Percentiles rank a stretch among this genome's conserved stretches.
Evolutionary conservation across 2,113 vertebrate genomes (phyloP).

Genomic region (Ranitomeya imitator): DNA sequence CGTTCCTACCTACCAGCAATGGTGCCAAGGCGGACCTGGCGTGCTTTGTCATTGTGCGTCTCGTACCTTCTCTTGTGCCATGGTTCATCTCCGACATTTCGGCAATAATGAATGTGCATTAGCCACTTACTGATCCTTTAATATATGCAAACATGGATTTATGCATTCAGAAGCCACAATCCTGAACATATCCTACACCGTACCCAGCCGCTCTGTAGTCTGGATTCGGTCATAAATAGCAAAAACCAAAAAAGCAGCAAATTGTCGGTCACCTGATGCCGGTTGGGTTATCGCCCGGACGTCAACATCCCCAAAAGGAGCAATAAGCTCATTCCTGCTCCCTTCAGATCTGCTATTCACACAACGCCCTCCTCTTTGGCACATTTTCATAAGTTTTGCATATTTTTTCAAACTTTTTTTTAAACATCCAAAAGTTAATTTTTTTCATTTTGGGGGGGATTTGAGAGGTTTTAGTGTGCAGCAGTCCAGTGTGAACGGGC

Average conservation of each 20-base stretch:
- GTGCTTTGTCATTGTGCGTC: no score
- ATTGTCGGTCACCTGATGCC: not conserved
- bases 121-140: not conserved
- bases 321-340: not conserved
- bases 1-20: not conserved
- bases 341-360: not conserved
- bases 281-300: not conserved
- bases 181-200: not conserved
- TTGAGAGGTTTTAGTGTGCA: no score
- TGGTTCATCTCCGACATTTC: not conserved
- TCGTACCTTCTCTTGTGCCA: not conserved
- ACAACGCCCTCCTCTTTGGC: no score
- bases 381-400: no score
- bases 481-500: no score
- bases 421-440: no score
- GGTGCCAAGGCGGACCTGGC: not conserved
- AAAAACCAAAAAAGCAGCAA: not conserved
- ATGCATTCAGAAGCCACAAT: not conserved
- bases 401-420: no score
- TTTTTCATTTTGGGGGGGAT: accelerated
- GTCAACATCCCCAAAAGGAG: no score
- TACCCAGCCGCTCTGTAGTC: not conserved
- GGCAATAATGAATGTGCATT: not conserved
- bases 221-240: not conserved
- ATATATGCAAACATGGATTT: not conserved